A percentile compares a stretch with the other conserved stretches of the same genome.
Evolutionary conservation across 2,888 invertebrate species (phyloP).

Genomic region (Drosophila acutilabella): DNA sequence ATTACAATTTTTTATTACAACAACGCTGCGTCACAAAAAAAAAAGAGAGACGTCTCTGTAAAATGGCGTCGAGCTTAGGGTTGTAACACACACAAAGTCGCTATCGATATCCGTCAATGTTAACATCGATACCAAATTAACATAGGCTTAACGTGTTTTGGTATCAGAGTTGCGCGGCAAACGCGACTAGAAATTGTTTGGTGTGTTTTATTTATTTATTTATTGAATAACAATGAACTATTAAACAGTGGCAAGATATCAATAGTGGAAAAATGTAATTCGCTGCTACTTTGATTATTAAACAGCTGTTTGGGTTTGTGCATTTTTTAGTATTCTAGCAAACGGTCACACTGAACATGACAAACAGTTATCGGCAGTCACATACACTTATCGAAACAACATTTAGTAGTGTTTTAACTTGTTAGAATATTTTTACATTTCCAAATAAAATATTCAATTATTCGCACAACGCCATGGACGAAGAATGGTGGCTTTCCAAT

Average conservation of each 20-base stretch:
- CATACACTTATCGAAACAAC: slow-evolving; percentile 23
- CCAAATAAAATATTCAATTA: not conserved
- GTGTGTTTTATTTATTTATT: too few species aligned
- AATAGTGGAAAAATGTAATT: too few species aligned
- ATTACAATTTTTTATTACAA: slow-evolving; percentile 50
- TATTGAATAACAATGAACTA: too few species aligned
- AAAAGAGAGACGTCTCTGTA: slow-evolving; percentile 42
- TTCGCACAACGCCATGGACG: slow-evolving; percentile 69
- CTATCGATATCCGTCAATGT: slow-evolving; percentile 8
- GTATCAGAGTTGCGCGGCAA: too few species aligned
- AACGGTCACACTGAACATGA: slow-evolving; percentile 40
- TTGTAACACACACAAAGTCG: slow-evolving; percentile 22
- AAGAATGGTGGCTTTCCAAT: slow-evolving; percentile 86
- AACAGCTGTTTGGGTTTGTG: not conserved
- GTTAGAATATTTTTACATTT: not conserved
- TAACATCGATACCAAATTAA: not conserved
- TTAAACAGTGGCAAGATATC: too few species aligned
- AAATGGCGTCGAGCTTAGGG: slow-evolving; percentile 69
- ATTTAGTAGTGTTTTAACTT: slow-evolving; percentile 8
- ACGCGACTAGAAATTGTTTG: too few species aligned
- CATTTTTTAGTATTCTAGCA: not conserved
- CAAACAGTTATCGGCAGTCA: slow-evolving; percentile 31
- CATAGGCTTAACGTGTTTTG: not conserved
- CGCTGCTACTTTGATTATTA: not conserved
- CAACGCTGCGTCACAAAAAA: slow-evolving; percentile 69